A percentile compares a stretch with the other conserved stretches of the same genome.
Evolutionary conservation across 2,797 vertebrate species (phyloP).

Genomic region (Anomalospiza imberbis): DNA sequence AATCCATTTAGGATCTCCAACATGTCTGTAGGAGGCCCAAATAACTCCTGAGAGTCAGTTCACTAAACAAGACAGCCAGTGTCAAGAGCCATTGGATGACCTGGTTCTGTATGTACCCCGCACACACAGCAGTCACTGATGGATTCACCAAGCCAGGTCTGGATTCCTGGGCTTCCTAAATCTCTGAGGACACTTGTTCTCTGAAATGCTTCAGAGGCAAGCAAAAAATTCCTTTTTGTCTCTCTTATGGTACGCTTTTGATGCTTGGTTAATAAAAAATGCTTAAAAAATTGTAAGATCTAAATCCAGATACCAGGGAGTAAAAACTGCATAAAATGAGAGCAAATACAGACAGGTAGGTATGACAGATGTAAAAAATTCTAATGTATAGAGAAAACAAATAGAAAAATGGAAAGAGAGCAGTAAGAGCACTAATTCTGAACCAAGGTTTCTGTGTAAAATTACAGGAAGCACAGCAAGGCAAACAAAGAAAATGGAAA

Average conservation of each 20-base stretch:
- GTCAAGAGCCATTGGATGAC: not conserved
- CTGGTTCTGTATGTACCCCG: not conserved
- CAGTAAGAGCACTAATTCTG: not conserved
- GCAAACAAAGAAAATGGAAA: slow-evolving; percentile 16
- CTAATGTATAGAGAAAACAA: not conserved
- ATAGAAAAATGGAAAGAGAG: not conserved
- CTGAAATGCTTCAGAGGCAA: not conserved
- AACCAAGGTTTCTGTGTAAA: not conserved
- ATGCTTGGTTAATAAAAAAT: not conserved
- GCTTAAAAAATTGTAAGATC: not conserved
- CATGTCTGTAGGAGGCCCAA: not conserved
- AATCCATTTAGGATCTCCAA: not conserved
- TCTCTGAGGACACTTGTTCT: not conserved
- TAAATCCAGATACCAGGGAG: not conserved
- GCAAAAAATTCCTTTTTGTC: not conserved
- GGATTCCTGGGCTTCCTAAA: not conserved
- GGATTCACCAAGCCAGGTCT: not conserved
- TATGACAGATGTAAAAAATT: not conserved
- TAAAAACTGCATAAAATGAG: not conserved
- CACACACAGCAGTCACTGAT: not conserved
- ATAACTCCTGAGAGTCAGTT: not conserved
- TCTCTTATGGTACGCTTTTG: not conserved
- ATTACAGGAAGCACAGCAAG: not conserved
- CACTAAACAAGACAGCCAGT: not conserved
- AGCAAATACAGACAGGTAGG: not conserved